Evolutionary conservation across 2,888 invertebrate genomes (phyloP), one percentile per base, ranked within the genome.

Genomic region (Drosophila conformis): DNA sequence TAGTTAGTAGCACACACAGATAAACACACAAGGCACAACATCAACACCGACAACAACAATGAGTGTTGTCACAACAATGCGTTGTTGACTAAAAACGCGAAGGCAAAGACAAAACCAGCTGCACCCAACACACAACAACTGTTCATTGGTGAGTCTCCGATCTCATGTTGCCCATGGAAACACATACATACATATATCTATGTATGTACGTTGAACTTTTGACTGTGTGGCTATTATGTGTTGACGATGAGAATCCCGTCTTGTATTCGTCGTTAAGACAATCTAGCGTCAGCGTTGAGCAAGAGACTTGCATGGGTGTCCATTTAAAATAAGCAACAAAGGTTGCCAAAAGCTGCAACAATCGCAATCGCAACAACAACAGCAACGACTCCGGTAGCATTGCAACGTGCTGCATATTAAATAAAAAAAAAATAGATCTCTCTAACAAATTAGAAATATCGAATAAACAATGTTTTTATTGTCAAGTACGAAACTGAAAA

Each of bases 301-400:
- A 73, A 71, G 69, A 68, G 56, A 7, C 36, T 66, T 68, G 66
- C 72, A 71, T 71, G 71, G 66, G 64, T 79, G 79, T 82, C 73
- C 82, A 83, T 80, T 83, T 82, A 78, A 73, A 75, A 75, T 54
- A 62, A 64, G 54, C 68, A 78, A 74, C 65, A 78, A 76, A 74
- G 69, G 65, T 67, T 74, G 67, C 65, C 74, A 71, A 54, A 59
- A 33, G 27, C 31, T 46, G 74, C 64, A 65, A 75, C 66, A 68
- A 57, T 59, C 48, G 52, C 72, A 64, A 36, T 62, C 8, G 53
- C 79, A 31, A n/a, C 7, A 71, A 21, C 53, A 11, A 48, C 51
- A 56, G 8, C 48, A 25, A 25, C 42, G 42, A 42, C 6, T 25
- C 2, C 2, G 27, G 46, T 67, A 48, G 56, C 77, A 65, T 54